Evolutionary conservation across 2,113 vertebrate species (phyloP), one percentile per base, ranked within the genome.

Genomic region (Odocoileus hemionus): DNA sequence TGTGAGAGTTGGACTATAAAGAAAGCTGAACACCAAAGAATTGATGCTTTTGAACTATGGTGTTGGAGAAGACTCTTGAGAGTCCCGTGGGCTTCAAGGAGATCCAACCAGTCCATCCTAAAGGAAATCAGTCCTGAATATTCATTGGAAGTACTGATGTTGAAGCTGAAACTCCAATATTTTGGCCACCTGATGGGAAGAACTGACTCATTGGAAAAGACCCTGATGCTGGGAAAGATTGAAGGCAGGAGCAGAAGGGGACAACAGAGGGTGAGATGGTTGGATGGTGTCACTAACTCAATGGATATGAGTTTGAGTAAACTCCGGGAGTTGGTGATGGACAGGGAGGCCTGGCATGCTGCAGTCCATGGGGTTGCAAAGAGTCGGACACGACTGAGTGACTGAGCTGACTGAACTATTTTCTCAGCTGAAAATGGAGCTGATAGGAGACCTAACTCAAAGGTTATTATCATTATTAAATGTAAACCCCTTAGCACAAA

Each of bases 321-420:
- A 23, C 67, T 39, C 10, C 5, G 6, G 19, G 10, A 70, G 10
- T 70, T 70, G 19, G 19, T 70, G 67, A 70, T 23, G 67, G 67
- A 39, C 10, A 70, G n/a, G n/a, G 67, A 70, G 67, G 17, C 19
- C n/a, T 23, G 67, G 67, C 19, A 1, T 39, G n/a, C 67, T 70
- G n/a, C 19, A 23, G n/a, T 70, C 19, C 67, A 23, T 70, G 19
- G 67, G 5, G 2, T 70, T 12, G n/a, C 67, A 70, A 36, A 70
- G 67, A 70, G n/a, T 70, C 2, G 1, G n/a, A 70, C 67, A 70
- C 0, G 1, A 39, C 67, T 70, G 67, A 39, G n/a, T 10, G 0
- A 39, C n/a, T 70, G 82, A 86, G 2, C 39, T 99, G 7, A 70
- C 67, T 70, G 67, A 70, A 39, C 67, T 91, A 26, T 86, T 76